A percentile compares a stretch with the other conserved stretches of the same genome.
phyloP scores from a whole-genome alignment of 1,140 invertebrate species.

The Phortica variegata region DNA sequence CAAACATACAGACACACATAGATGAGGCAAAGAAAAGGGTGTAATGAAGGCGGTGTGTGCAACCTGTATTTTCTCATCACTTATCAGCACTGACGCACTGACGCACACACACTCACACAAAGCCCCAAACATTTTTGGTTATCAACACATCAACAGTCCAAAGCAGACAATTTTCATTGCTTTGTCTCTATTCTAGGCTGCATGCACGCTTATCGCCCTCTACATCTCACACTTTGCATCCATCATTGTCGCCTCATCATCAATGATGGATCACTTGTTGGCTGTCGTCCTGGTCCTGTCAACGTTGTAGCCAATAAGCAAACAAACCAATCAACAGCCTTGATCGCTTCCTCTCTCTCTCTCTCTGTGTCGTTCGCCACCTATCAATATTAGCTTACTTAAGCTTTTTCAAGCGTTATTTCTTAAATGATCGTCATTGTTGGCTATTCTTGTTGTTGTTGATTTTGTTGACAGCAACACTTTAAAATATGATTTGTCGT shows the following conservation, averaged over 20 bases:
- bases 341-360: constrained; percentile 2
- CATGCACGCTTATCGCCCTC: no score
- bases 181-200: no score
- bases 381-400: no score
- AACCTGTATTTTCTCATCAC: constrained; percentile 29
- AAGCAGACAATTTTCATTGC: no score
- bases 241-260: no score
- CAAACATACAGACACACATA: constrained; percentile 21
- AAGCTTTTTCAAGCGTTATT: no score
- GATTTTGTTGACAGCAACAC: no score
- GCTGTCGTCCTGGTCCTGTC: not conserved
- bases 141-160: no score
- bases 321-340: constrained; percentile 2
- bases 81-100: constrained; percentile 28
- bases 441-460: no score
- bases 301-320: not conserved
- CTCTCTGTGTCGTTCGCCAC: constrained; percentile 4
- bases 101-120: constrained; percentile 34
- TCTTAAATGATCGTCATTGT: no score
- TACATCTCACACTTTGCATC: no score
- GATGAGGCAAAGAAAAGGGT: no score
- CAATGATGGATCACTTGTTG: constrained; percentile 50
- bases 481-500: constrained; percentile 49
- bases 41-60: constrained; percentile 15
- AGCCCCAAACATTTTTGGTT: constrained; percentile 52